Evolutionary conservation across 2,888 invertebrate genomes (phyloP).

Genomic region (Calameuta pallipes): DNA sequence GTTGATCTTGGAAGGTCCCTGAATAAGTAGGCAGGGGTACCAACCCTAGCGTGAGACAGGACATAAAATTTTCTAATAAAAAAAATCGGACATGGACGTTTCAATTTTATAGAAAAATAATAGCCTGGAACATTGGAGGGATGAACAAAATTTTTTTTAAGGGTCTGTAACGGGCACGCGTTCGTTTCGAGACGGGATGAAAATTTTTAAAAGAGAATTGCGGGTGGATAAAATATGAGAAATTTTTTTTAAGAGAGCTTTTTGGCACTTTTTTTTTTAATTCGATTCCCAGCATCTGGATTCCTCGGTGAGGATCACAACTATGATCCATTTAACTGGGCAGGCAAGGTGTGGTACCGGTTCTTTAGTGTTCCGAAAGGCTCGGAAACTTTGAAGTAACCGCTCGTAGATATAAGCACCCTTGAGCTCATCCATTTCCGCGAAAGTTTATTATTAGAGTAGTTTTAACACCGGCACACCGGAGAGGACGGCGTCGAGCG

Average conservation of each 20-base stretch:
- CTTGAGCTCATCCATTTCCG: background rate
- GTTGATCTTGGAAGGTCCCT: background rate
- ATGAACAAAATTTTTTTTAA: background rate
- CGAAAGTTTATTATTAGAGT: constrained; percentile 6
- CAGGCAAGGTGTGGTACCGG: background rate
- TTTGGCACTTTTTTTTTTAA: background rate
- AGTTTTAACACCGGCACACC: constrained; percentile 1
- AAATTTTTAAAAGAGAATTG: background rate
- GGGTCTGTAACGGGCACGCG: background rate
- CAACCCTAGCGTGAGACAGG: background rate
- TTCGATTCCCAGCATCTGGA: background rate
- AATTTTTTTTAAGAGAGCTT: background rate
- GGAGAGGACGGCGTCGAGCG: background rate
- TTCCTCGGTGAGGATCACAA: background rate
- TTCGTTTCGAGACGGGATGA: background rate
- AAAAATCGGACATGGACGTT: background rate
- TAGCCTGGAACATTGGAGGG: background rate
- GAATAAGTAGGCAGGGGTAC: background rate
- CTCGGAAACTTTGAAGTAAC: background rate
- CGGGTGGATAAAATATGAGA: background rate
- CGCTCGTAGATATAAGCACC: background rate
- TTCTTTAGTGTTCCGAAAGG: background rate
- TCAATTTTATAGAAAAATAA: background rate
- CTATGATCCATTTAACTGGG: background rate
- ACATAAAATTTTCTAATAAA: background rate